Evolutionary conservation across 2,888 invertebrate species (phyloP), one percentile per base, ranked within the genome.

Genomic region (Spodoptera picta): DNA sequence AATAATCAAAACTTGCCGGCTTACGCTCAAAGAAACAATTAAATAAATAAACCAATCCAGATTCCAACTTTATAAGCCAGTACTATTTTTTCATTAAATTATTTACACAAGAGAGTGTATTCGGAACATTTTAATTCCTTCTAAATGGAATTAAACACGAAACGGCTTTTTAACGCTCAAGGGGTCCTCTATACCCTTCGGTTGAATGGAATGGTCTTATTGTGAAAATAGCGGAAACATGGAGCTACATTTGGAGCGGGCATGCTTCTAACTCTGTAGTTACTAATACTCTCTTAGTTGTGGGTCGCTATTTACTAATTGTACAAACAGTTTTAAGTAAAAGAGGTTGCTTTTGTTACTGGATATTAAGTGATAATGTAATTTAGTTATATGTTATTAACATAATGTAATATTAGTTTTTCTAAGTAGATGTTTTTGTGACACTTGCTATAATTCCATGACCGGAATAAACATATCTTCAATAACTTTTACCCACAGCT

Each of bases 101-200:
- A 83, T 78, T 76, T 72, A 66, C 80, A 71, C 73, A 79, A 75
- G 69, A 78, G 74, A 75, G 72, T 54, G 71, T 67, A 76, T 79
- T 65, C 74, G 79, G 77, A 81, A 81, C 77, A 80, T 75, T 85
- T 82, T 83, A 84, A 86, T 83, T 84, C 73, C 76, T 77, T 86
- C 83, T 83, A 77, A 83, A 83, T 79, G 77, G 84, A 87, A 87
- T 88, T 85, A 86, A 87, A 85, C 81, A 80, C 77, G 80, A 63
- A 83, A 84, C 74, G 64, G 79, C 77, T 75, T 82, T 84, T 81
- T 79, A 81, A 77, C 75, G 83, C 77, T 79, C 77, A 73, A 78
- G 76, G 81, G 79, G 60, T 73, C 47, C 54, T 77, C 61, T 53
- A 81, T 78, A 72, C 75, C 69, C 70, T 59, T 60, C 61, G 78